These are phyloP conservation scores for Oscheius sp. DNA, from an alignment of 2,888 invertebrate species.

Conservation along the genomic window DNA sequence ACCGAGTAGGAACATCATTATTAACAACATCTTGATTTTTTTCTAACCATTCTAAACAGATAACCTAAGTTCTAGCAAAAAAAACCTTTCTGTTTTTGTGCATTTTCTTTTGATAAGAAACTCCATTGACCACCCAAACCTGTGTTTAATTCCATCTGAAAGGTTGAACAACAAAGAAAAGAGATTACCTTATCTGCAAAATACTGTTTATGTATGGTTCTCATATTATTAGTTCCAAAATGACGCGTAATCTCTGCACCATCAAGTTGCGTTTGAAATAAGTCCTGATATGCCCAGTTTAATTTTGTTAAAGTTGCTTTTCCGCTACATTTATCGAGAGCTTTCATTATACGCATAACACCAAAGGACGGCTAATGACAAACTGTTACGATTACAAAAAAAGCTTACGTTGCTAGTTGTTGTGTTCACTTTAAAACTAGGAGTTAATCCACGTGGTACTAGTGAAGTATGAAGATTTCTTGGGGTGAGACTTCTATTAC, in stretches of 20 bases:
- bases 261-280: conserved; percentile 1
- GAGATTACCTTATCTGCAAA: conserved; percentile 9
- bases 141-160: conserved; percentile 1
- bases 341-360: background rate
- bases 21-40: too few relatives aligned
- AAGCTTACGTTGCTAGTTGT: too few relatives aligned
- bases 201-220: background rate
- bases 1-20: background rate
- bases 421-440: too few relatives aligned
- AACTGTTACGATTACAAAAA: too few relatives aligned
- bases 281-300: conserved; percentile 1
- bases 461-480: too few relatives aligned
- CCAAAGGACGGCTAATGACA: conserved; percentile 12
- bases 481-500: too few relatives aligned
- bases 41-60: background rate
- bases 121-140: conserved; percentile 3
- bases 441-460: too few relatives aligned
- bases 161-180: too few relatives aligned
- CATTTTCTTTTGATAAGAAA: conserved; percentile 13
- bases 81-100: conserved; percentile 6
- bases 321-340: conserved; percentile 13
- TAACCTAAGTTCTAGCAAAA: too few relatives aligned
- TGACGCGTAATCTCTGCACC: conserved; percentile 1
- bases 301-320: conserved; percentile 14
- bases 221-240: conserved; percentile 18